phyloP scores from a whole-genome alignment of 23 tunicate genomes.

The Trididemnum nubilum region DNA sequence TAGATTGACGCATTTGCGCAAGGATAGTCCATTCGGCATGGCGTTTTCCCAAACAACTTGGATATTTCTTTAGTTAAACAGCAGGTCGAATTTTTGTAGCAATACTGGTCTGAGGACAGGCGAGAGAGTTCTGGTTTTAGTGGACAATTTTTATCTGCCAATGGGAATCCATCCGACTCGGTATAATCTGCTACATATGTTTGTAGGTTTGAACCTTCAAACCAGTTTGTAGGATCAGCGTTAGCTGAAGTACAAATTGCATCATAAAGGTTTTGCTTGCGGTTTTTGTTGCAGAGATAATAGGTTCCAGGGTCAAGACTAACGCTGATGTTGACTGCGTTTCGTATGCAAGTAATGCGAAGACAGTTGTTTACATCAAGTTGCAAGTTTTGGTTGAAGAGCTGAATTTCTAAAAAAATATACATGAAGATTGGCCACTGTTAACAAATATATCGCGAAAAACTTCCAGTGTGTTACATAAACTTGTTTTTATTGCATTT shows the following conservation, averaged over 20 bases:
- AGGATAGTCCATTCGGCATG: slow-evolving; percentile 19
- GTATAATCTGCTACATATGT: background rate
- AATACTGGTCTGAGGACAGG: background rate
- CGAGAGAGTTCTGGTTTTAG: background rate
- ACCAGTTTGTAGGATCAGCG: background rate
- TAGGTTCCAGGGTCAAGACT: slow-evolving; percentile 17
- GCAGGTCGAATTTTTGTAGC: background rate
- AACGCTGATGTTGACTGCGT: no score
- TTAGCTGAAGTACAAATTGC: background rate
- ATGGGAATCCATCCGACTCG: no score
- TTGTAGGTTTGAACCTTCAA: background rate
- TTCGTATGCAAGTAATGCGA: no score
- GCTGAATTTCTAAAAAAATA: no score
- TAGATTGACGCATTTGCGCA: background rate
- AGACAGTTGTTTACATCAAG: no score
- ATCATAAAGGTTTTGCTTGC: background rate
- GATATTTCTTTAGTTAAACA: slow-evolving; percentile 1
- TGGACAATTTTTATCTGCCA: background rate
- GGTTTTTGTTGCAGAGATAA: background rate
- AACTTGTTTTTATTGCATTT: no score
- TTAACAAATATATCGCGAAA: no score
- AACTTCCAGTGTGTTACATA: no score
- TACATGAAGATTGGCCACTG: no score
- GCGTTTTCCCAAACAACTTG: background rate
- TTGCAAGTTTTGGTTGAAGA: no score